These are phyloP conservation scores for Adineta ricciae DNA, from an alignment of 2,888 invertebrate species.

Conservation along the genomic window DNA sequence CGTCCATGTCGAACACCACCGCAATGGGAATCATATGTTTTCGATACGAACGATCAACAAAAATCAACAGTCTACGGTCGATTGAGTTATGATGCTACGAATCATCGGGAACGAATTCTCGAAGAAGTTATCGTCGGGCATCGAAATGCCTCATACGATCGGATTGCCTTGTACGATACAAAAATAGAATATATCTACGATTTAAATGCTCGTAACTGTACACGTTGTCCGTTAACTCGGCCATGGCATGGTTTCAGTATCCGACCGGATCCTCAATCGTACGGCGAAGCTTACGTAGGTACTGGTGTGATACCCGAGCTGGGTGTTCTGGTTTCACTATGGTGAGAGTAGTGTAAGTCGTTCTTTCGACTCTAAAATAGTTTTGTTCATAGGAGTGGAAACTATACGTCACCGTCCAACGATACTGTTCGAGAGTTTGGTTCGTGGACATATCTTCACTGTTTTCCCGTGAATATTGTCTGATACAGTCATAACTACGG, in stretches of 20 bases:
- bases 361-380: neutral
- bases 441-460: constrained; percentile 28
- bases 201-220: constrained; percentile 24
- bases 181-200: constrained; percentile 28
- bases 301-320: neutral
- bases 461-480: constrained; percentile 17
- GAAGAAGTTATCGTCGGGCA: constrained; percentile 24
- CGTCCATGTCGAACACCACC: neutral
- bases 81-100: constrained; percentile 28
- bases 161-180: constrained; percentile 18
- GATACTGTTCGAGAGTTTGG: constrained; percentile 26
- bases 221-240: constrained; percentile 19
- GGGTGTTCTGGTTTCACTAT: constrained; percentile 16
- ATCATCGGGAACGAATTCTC: constrained; percentile 32
- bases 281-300: constrained; percentile 26
- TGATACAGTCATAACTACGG: neutral
- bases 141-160: constrained; percentile 27
- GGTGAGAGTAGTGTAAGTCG: neutral
- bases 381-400: neutral
- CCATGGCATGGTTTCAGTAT: constrained; percentile 28
- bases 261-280: constrained; percentile 22
- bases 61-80: neutral
- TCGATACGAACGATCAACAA: neutral
- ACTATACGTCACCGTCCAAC: constrained; percentile 16
- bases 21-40: neutral